Base-by-base conservation (phyloP, 2,888 invertebrate genomes). In the Calliopum simillimum region DNA sequence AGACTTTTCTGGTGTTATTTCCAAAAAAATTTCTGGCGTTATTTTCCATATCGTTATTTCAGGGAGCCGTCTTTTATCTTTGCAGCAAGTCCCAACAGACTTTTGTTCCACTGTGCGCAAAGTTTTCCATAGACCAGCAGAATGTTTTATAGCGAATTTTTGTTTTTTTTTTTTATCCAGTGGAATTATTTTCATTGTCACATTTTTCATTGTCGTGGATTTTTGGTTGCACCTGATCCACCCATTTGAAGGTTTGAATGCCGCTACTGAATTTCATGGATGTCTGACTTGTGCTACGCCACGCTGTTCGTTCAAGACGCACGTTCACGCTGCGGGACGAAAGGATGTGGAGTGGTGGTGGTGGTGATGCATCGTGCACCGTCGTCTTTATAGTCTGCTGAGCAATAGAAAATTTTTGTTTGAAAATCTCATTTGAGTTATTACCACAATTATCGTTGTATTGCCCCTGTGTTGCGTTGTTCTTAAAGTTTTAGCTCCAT, bases 351-450 rank as follows among this genome's bases (percentile, higher is more conserved):
- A 76, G 76, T 74, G 72, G 71, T 62, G 25, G 56, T 16, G 51
- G n/a, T n/a, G 5, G 6, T 21, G n/a, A 13, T 25, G 25, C 14
- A 25, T 25, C 23, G 2, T 8, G 25, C 65, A 67, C 53, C 73
- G 51, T 71, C 49, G 55, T 64, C 49, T 33, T 23, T 21, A 59
- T 70, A 16, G 33, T 63, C 16, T 71, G 70, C 72, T 75, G 73
- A 33, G 33, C 33, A 33, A 8, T 3, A 33, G 33, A 8, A 33
- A 33, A 33, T 76, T 78, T 78, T 76, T 73, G 75, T 75, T 33
- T 74, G 75, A 76, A 82, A 82, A 83, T 83, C 82, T 83, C 81
- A 81, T 83, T 83, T 83, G 82, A 83, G 81, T 84, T 83, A 83
- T 83, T 83, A 79, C 84, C 77, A 81, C 81, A 83, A 83, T 83